Percentiles rank a stretch among this genome's conserved stretches.
Conservation (phyloP, 2,797 vertebrate species). For the Ibycter americanus region DNA sequence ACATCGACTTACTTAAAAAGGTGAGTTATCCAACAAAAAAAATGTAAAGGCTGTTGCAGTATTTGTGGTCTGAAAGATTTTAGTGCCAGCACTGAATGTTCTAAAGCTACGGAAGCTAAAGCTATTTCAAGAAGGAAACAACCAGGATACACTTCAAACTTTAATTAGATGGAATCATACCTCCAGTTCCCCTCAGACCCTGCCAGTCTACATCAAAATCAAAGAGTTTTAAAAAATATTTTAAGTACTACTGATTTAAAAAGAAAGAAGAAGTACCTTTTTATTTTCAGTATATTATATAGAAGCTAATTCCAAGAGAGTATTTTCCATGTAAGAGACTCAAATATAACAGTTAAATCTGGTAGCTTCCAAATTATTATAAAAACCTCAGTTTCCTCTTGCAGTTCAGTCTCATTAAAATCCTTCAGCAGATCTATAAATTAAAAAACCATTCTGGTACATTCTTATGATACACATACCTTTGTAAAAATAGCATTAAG, state of each 20-base stretch:
- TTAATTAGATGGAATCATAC: not conserved
- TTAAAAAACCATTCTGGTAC: not conserved
- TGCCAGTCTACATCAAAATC: not conserved
- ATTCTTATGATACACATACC: not conserved
- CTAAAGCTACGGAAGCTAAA: not conserved
- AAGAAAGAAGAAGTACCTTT: not conserved
- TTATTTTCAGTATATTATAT: not conserved
- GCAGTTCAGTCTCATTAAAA: conserved; percentile 12
- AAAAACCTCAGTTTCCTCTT: not conserved
- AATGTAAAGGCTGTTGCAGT: not conserved
- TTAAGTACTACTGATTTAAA: not conserved
- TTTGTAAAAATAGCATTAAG: conserved; percentile 1
- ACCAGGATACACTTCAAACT: not conserved
- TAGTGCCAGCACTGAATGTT: not conserved
- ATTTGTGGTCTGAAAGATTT: not conserved
- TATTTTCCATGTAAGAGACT: not conserved
- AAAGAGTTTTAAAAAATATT: not conserved
- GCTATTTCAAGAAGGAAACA: not conserved
- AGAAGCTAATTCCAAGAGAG: not conserved
- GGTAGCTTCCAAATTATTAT: not conserved
- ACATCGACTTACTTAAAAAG: not conserved
- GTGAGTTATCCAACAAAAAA: not conserved
- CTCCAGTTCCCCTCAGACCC: not conserved
- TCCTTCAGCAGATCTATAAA: not conserved
- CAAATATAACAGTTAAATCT: not conserved